Percentiles rank a stretch among this genome's conserved stretches.
These are phyloP conservation scores for Falco columbarius DNA, from an alignment of 2,797 vertebrate genomes.

Conservation along the genomic window DNA sequence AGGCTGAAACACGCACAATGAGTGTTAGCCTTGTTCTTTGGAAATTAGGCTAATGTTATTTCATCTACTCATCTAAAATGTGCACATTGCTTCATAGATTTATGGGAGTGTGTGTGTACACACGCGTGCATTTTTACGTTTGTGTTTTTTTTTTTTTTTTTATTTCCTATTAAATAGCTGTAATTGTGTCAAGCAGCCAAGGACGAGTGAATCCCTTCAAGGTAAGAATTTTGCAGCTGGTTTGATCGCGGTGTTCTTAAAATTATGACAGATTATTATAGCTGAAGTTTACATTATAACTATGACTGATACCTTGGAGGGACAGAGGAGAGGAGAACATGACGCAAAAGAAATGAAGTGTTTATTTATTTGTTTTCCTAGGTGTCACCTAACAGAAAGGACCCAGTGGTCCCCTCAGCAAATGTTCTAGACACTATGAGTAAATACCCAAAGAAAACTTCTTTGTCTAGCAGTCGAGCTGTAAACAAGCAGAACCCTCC, in stretches of 20 bases:
- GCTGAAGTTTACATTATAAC: not conserved
- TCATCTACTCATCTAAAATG: not conserved
- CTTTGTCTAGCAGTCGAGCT: conserved; percentile 46
- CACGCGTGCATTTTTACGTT: not conserved
- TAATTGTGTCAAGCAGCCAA: conserved; percentile 74
- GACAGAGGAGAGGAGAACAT: not conserved
- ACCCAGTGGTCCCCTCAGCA: conserved; percentile 70
- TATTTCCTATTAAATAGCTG: conserved; percentile 53
- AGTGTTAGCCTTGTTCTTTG: not conserved
- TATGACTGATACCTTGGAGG: not conserved
- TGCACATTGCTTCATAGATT: not conserved
- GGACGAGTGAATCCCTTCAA: conserved; percentile 93
- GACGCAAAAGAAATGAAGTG: conserved; percentile 4
- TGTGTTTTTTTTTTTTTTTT: not conserved
- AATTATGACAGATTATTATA: not conserved
- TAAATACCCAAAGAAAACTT: conserved; percentile 79
- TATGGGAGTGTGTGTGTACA: not conserved
- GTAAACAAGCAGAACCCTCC: conserved; percentile 77
- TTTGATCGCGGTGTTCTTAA: not conserved
- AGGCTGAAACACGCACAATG: not conserved
- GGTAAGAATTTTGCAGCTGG: conserved; percentile 78
- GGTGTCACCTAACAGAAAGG: conserved; percentile 82
- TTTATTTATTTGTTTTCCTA: conserved; percentile 60
- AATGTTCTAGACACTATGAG: conserved; percentile 91
- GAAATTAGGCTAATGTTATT: not conserved